Evolutionary conservation across 2,797 vertebrate species (phyloP), one percentile per base, ranked within the genome.

Genomic region (Otolemur crassicaudatus): DNA sequence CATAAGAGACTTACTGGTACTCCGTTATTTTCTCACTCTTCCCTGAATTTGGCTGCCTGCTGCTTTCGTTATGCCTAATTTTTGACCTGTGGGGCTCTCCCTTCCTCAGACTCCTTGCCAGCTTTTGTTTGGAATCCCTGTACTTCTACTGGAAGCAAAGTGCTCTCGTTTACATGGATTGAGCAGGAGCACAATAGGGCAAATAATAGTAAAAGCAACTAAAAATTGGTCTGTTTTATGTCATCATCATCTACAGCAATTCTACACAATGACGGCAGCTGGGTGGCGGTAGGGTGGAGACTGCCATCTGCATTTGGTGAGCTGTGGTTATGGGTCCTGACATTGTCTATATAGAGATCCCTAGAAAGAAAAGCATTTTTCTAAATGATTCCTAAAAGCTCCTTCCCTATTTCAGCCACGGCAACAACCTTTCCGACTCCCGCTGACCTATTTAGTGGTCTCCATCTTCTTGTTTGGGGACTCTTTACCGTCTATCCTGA

Each of bases 201-300:
- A 86, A 88, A 49, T 12, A 85, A 69, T 43, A 86, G 79, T 25
- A 34, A 96, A 83, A 58, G 29, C 49, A 75, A 80, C 14, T 85
- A 53, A 69, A 94, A 58, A 16, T 23, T 93, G 20, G 14, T 49
- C 37, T 90, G 46, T 19, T 70, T 87, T 72, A 19, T 56, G n/a
- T 86, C 63, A 63, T 31, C 22, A 73, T 37, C n/a, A 9, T 12
- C 37, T 0, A 19, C 49, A 79, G 63, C 20, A 70, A 63, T 53
- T 86, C 75, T 72, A 5, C 8, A 63, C 7, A 40, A 31, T 40
- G 49, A 49, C 12, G 61, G 29, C 5, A 7, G 13, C 6, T 5
- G 37, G 4, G 37, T 6, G 7, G 22, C 40, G 37, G 22, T 4
- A 1, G 19, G 2, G 0, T 19, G 4, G 9, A n/a, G 25, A 53